Percentiles rank a stretch among this genome's conserved stretches.
These are phyloP conservation scores for Falco peregrinus DNA, from an alignment of 2,797 vertebrate genomes.

Conservation along the genomic window DNA sequence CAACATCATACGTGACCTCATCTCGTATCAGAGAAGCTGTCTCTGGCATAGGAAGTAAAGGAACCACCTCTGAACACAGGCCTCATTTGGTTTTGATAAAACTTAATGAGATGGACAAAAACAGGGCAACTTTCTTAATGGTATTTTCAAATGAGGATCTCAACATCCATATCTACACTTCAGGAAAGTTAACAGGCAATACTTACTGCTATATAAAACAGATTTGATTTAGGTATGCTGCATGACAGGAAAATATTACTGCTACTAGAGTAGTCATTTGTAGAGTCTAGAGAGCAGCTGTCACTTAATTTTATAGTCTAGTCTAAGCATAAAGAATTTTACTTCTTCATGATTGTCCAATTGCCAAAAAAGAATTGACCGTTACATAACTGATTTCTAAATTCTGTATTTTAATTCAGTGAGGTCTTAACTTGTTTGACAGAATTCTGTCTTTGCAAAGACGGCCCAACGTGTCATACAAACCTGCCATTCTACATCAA, in stretches of 20 bases:
- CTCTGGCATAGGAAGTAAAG: constrained; percentile 22
- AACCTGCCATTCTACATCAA: neutral
- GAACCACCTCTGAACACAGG: neutral
- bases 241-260: neutral
- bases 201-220: neutral
- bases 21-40: neutral
- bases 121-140: neutral
- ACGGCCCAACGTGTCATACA: neutral
- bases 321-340: neutral
- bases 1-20: neutral
- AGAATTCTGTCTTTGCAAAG: neutral
- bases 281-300: neutral
- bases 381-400: neutral
- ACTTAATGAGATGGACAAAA: neutral
- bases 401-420: neutral
- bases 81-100: neutral
- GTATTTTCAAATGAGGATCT: neutral
- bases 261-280: neutral
- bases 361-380: neutral
- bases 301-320: neutral
- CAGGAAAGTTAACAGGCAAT: neutral
- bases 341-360: neutral
- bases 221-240: neutral
- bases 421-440: neutral
- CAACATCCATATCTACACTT: neutral